Evolutionary conservation across 35 echinoderm and acorn worm species (phyloP).

Genomic region (Strongylocentrotus purpuratus): DNA sequence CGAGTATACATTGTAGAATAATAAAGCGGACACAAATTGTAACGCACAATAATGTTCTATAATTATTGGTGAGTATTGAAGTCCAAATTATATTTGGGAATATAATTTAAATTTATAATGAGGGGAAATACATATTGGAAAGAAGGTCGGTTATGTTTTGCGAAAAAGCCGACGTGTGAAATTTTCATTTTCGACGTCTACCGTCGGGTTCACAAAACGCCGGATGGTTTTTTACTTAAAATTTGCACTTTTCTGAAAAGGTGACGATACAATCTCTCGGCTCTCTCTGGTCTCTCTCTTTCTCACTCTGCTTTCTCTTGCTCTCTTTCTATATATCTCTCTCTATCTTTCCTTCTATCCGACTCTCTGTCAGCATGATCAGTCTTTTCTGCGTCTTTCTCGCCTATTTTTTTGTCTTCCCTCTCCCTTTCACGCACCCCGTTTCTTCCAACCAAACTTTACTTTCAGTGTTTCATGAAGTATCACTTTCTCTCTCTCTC

Average conservation of each 20-base stretch:
- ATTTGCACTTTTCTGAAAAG: constrained; percentile 9
- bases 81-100: neutral
- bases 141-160: neutral
- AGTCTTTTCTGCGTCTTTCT: neutral
- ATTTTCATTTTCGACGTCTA: neutral
- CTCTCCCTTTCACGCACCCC: neutral
- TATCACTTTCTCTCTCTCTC: neutral
- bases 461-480: neutral
- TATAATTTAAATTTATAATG: neutral
- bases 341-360: too few species aligned
- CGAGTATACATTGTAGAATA: too few species aligned
- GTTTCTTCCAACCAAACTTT: neutral
- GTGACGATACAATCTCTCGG: neutral
- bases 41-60: too few species aligned
- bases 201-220: neutral
- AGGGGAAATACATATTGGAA: neutral
- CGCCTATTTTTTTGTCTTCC: neutral
- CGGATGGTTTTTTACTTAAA: neutral
- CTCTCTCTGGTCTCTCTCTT: neutral
- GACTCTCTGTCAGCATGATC: too few species aligned
- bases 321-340: neutral
- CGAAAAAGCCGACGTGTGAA: neutral
- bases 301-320: neutral
- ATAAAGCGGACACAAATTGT: too few species aligned
- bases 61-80: too few species aligned